These are phyloP conservation scores for Eulacestoma nigropectus DNA, from an alignment of 2,113 vertebrate genomes.

Conservation along the genomic window DNA sequence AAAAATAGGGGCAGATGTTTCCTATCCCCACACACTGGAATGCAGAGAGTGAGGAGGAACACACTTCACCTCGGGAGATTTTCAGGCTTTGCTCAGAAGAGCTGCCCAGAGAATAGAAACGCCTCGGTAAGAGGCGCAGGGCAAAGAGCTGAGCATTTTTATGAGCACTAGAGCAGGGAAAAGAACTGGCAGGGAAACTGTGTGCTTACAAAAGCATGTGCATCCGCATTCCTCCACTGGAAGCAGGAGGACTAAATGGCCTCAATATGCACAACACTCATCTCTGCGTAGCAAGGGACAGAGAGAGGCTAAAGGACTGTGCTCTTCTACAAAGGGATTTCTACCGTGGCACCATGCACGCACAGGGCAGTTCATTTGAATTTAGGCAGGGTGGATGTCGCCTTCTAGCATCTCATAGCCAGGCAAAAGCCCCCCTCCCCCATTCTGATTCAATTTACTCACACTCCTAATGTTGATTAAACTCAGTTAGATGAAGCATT, in stretches of 20 bases:
- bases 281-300: background rate
- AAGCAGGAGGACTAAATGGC: background rate
- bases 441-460: background rate
- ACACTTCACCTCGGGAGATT: background rate
- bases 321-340: background rate
- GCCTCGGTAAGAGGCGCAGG: background rate
- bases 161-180: background rate
- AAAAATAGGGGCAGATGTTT: background rate
- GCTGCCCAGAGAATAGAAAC: background rate
- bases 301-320: background rate
- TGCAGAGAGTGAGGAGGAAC: background rate
- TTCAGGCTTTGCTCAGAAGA: background rate
- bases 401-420: background rate
- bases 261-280: background rate
- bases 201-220: background rate
- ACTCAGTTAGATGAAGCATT: background rate
- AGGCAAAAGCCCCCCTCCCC: background rate
- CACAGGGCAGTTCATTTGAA: background rate
- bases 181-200: background rate
- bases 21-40: background rate
- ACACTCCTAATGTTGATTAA: background rate
- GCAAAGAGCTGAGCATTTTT: background rate
- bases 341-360: accelerated
- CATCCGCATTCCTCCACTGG: background rate
- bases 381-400: background rate